A percentile compares a stretch with the other conserved stretches of the same genome.
phyloP scores from a whole-genome alignment of 2,888 invertebrate species.

The Andrena marginata region DNA sequence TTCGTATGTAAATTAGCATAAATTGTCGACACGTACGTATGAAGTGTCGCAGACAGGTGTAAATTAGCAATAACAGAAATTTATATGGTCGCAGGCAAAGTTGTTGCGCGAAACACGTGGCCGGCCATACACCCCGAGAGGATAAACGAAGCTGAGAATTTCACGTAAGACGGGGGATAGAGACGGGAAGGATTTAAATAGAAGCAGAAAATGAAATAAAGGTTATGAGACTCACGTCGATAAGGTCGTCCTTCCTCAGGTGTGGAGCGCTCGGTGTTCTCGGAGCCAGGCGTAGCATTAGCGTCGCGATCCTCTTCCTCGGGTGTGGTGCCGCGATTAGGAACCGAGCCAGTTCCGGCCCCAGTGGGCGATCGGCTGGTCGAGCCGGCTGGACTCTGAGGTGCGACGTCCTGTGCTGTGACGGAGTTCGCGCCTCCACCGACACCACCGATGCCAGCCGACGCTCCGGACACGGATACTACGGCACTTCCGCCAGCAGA shows the following conservation, averaged over 20 bases:
- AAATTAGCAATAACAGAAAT: too few species aligned
- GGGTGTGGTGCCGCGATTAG: conserved; percentile 79
- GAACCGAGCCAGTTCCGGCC: conserved; percentile 68
- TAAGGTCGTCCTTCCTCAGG: conserved; percentile 85
- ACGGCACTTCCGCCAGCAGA: conserved; percentile 74
- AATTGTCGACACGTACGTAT: too few species aligned
- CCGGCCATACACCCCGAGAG: too few species aligned
- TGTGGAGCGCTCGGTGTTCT: conserved; percentile 85
- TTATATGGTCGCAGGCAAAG: too few species aligned
- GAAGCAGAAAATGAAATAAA: background rate
- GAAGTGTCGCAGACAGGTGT: too few species aligned
- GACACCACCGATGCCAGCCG: conserved; percentile 54
- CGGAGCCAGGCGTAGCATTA: conserved; percentile 85
- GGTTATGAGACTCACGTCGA: conserved; percentile 83
- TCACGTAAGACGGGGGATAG: too few species aligned
- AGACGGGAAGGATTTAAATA: background rate
- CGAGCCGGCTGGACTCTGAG: conserved; percentile 83
- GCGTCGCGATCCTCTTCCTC: conserved; percentile 84
- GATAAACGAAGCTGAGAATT: too few species aligned
- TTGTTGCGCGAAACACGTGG: too few species aligned
- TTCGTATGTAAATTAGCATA: too few species aligned
- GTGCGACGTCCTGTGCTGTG: conserved; percentile 76
- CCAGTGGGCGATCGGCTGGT: conserved; percentile 82
- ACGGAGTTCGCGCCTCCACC: conserved; percentile 35
- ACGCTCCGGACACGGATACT: conserved; percentile 66